Evolutionary conservation across 2,888 invertebrate genomes (phyloP).

Genomic region (Drosophila longiperda): DNA sequence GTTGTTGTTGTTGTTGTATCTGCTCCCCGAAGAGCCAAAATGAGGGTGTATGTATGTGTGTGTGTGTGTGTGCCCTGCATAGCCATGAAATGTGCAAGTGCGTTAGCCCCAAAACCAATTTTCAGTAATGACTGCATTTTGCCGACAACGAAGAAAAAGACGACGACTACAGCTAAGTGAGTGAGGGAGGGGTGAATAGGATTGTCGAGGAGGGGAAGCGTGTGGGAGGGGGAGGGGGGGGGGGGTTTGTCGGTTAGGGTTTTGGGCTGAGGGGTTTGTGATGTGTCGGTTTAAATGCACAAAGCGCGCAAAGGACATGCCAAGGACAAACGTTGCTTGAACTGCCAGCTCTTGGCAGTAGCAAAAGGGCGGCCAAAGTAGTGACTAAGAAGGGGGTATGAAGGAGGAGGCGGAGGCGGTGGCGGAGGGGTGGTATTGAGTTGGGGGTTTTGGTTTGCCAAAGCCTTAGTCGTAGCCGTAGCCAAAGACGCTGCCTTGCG

Average conservation of each 20-base stretch:
- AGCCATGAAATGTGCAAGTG: conserved; percentile 80
- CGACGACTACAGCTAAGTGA: not conserved
- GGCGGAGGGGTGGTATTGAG: too few species aligned
- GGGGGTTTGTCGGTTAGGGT: not conserved
- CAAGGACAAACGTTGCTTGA: conserved; percentile 82
- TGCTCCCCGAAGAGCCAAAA: conserved; percentile 26
- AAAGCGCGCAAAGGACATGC: conserved; percentile 80
- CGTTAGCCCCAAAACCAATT: conserved; percentile 83
- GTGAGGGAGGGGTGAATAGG: conserved; percentile 10
- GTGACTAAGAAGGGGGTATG: conserved; percentile 8
- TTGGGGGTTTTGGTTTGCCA: conserved; percentile 12
- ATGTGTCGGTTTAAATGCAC: conserved; percentile 75
- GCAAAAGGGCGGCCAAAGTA: conserved; percentile 1
- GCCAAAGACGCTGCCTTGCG: conserved; percentile 64
- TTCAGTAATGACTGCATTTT: conserved; percentile 83
- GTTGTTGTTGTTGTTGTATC: conserved; percentile 24
- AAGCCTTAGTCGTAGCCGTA: conserved; percentile 41
- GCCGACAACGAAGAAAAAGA: conserved; percentile 52
- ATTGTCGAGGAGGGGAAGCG: not conserved
- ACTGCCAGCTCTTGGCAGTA: conserved; percentile 43
- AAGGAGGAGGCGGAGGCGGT: not conserved
- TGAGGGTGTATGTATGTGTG: conserved; percentile 13
- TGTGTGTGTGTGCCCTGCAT: conserved; percentile 60
- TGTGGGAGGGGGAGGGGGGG: not conserved
- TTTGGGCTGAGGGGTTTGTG: conserved; percentile 7